Base-by-base conservation (phyloP, 2,113 vertebrate species). In the Martes martes region DNA sequence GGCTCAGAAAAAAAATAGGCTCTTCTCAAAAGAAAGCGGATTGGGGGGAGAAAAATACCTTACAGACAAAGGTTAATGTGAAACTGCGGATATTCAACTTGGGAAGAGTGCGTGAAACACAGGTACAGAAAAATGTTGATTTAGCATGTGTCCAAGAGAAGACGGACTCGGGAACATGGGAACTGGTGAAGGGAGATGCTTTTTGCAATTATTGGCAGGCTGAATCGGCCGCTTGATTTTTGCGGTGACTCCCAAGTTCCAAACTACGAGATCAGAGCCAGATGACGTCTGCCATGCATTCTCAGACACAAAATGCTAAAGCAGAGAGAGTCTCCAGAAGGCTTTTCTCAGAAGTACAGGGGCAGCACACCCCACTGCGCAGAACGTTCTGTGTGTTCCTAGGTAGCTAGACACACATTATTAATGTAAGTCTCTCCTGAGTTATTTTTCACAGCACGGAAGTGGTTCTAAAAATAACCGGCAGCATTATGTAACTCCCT, bases 401-500 rank as follows among this genome's bases (percentile, higher is more conserved):
- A 80, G 55, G 87, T 61, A 87, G 26, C 67, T 1, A 50, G 76
- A 59, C 6, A 9, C 24, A 7, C 36, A 0, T 42, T 86, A 78
- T 94, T 31, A 61, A 18, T 74, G 36, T 24, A 50, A 47, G 55
- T 33, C 4, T 65, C 36, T 55, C 95, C 94, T 83, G 28, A 2
- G 63, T 19, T 1, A 61, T 71, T 94, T 95, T 95, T 95, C 90
- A 80, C 36, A 50, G 96, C 50, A 0, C 18, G 21, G 65, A 96
- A 93, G 73, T 50, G 28, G 0, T 89, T 84, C 96, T 95, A 42
- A 97, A 82, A 91, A 93, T 57, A 97, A 39, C 18, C 91, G 45
- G 1, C 39, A 21, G 84, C 9, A 59, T 98, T 97, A 96, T n/a
- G 8, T 96, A 97, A 96, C 86, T 87, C n/a, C 19, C 2, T 61